A percentile compares a stretch with the other conserved stretches of the same genome.
Conservation (phyloP, 2,113 vertebrate genomes). For the Ptychochromis oligacanthus region DNA sequence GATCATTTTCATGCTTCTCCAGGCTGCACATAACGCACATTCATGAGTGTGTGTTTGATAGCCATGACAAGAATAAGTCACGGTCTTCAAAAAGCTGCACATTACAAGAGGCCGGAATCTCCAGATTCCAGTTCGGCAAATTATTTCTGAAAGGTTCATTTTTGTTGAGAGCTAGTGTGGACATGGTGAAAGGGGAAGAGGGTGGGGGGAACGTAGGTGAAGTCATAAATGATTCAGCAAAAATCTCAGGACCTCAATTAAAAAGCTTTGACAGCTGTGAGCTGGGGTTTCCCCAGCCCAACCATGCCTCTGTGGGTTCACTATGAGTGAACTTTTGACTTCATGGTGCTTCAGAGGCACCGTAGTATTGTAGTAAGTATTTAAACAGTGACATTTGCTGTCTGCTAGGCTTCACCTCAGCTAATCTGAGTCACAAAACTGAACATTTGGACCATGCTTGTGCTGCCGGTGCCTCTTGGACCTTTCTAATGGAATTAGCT, state of each 20-base stretch:
- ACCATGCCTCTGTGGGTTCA: neutral
- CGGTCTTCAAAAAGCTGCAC: neutral
- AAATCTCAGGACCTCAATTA: neutral
- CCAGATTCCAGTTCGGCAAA: neutral
- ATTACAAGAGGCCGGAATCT: neutral
- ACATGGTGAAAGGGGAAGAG: neutral
- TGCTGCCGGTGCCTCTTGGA: neutral
- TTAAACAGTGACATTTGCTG: neutral
- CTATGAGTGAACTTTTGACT: neutral
- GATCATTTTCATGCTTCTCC: neutral
- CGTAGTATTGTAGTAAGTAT: neutral
- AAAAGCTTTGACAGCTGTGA: neutral
- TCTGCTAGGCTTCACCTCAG: too few relatives aligned
- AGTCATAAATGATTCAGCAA: neutral
- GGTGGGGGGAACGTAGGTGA: neutral
- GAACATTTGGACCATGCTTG: too few relatives aligned
- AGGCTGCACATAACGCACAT: neutral
- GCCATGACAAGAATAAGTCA: neutral
- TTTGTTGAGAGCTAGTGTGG: neutral
- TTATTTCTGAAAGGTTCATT: neutral
- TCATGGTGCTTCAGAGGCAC: neutral
- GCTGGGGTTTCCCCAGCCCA: neutral
- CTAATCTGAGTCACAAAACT: too few relatives aligned
- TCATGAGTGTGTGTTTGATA: neutral
- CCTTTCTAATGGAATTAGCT: neutral